Conservation (phyloP, 2,888 invertebrate species). For the Drosophila bunnanda region DNA sequence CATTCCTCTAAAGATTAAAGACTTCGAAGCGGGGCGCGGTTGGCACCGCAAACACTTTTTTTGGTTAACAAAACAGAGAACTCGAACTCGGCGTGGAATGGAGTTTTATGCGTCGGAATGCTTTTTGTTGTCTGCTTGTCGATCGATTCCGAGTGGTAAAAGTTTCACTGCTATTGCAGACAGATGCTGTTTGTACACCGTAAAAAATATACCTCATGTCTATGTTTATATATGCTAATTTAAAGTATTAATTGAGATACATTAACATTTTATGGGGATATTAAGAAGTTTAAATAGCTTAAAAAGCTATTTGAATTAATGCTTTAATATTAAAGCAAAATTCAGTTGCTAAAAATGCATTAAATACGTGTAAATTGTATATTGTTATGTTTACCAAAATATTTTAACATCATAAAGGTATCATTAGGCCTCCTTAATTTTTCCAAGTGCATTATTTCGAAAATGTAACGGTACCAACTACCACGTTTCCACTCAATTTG, state of each 20-base stretch:
- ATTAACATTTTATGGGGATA: background rate
- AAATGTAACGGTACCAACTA: conserved; percentile 68
- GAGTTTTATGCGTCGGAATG: conserved; percentile 61
- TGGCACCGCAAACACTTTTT: conserved; percentile 39
- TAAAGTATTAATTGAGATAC: background rate
- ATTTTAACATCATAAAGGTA: no score
- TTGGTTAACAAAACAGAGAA: conserved; percentile 34
- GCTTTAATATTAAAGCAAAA: no score
- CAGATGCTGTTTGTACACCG: conserved; percentile 51
- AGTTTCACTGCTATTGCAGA: conserved; percentile 71
- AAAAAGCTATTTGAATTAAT: no score
- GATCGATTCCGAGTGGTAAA: conserved; percentile 60
- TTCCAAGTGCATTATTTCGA: conserved; percentile 52
- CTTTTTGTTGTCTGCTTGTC: conserved; percentile 64
- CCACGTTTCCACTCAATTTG: conserved; percentile 42
- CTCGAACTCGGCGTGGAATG: background rate
- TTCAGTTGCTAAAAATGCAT: no score
- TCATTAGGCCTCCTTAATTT: background rate
- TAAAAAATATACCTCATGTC: background rate
- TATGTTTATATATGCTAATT: background rate
- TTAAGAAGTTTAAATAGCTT: no score
- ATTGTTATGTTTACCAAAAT: background rate
- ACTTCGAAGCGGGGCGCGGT: conserved; percentile 27
- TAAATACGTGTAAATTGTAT: background rate
- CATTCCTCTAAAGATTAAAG: background rate